Evolutionary conservation across 1,140 invertebrate species (phyloP).

Genomic region (Tetramorium parvispinum): DNA sequence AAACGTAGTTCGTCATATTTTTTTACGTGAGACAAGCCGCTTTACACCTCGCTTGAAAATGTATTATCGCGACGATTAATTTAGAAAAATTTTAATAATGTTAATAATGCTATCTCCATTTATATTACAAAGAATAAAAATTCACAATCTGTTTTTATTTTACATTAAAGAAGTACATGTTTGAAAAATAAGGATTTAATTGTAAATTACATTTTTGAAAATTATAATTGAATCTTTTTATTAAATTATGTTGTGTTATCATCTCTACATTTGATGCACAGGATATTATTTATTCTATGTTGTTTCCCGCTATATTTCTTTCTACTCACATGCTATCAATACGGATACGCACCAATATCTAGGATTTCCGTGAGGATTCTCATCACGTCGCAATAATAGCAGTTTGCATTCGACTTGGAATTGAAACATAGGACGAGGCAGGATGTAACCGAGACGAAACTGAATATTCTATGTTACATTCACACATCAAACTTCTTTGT

Average conservation of each 20-base stretch:
- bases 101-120: background rate
- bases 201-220: background rate
- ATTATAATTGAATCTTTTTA: background rate
- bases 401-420: conserved; percentile 77
- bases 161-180: background rate
- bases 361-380: conserved; percentile 68
- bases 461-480: conserved; percentile 24
- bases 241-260: background rate
- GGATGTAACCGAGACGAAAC: conserved; percentile 62
- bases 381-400: conserved; percentile 77
- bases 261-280: background rate
- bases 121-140: background rate
- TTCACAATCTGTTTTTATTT: background rate
- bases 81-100: conserved; percentile 20
- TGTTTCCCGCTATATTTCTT: conserved; percentile 57
- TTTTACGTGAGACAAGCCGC: conserved; percentile 18
- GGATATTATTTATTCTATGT: conserved; percentile 54
- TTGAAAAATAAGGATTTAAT: background rate
- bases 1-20: conserved; percentile 35
- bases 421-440: conserved; percentile 73
- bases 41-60: conserved; percentile 26
- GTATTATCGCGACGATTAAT: background rate
- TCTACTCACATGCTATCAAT: conserved; percentile 58
- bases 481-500: background rate
- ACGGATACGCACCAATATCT: conserved; percentile 61